Evolutionary conservation across 2,113 vertebrate species (phyloP), one percentile per base, ranked within the genome.

Genomic region (Bambusicola thoracicus): DNA sequence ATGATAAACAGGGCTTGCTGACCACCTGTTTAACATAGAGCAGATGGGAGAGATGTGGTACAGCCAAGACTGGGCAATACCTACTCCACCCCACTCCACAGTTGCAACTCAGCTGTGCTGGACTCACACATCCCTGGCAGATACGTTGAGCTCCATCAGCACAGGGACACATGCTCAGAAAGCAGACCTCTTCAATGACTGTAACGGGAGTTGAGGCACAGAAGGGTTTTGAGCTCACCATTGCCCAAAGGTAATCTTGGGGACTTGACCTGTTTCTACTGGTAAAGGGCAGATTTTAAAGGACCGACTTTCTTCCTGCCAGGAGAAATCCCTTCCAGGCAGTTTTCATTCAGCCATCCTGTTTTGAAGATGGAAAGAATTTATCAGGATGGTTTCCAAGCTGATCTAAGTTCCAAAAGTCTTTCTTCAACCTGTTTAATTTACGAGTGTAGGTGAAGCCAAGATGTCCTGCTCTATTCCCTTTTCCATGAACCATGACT

Each of bases 1-100:
- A 40, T 29, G 38, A 21, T 36, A 49, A 81, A 49, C 7, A 67
- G 14, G 12, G 9, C 53, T 92, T 77, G 25, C 4, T 74, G 63
- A 11, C 32, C 68, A 32, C 11, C 25, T 0, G 0, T 55, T 77
- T 66, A 55, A 2, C 2, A 3, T 5, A 1, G 38, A 61, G 43
- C 94, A 68, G 41, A 63, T 5, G 16, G 48, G 10, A 72, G 78
- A 81, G 43, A 59, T 5, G 20, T 1, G 2, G 13, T n/a, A 48
- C 43, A 43, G n/a, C 22, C 21, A 34, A 40, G 44, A 20, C 18
- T 10, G 5, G 25, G 30, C 1, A 10, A 41, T 34, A 51, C 10
- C 10, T 16, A 32, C 49, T 74, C 15, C 44, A 44, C 5, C 43
- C 14, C 15, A 53, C 10, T 16, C 46, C 3, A 3, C 51, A 41